Conservation (phyloP, 1,140 invertebrate genomes). For the Olivierus martensii region DNA sequence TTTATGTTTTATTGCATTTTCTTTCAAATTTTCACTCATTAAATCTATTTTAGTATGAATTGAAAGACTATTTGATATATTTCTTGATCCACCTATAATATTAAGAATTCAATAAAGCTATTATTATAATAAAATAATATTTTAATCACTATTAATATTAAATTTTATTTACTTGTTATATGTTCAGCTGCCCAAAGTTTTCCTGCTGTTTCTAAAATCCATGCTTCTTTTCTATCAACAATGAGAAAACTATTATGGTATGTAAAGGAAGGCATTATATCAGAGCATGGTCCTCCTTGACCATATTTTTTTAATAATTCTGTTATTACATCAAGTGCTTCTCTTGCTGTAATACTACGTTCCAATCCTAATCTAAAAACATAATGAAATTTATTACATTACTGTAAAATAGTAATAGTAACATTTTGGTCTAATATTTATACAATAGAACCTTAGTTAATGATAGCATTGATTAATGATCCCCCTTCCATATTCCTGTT, state of each 20-base stretch:
- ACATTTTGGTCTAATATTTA: no score
- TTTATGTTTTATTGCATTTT: constrained; percentile 42
- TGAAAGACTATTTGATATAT: constrained; percentile 53
- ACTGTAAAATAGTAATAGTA: no score
- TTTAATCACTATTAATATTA: no score
- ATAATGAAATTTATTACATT: no score
- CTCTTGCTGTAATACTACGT: constrained; percentile 41
- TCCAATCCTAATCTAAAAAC: constrained; percentile 48
- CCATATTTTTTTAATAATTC: constrained; percentile 47
- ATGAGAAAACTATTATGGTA: constrained; percentile 54
- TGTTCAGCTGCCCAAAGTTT: constrained; percentile 57
- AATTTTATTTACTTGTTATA: neutral
- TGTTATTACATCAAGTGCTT: constrained; percentile 48
- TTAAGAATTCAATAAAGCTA: no score
- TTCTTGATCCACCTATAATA: constrained; percentile 26
- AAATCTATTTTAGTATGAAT: constrained; percentile 55
- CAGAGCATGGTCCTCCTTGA: constrained; percentile 53
- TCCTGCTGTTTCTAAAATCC: constrained; percentile 56
- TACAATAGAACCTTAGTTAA: no score
- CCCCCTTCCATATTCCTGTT: no score
- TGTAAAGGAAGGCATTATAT: constrained; percentile 36
- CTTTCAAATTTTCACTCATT: constrained; percentile 44
- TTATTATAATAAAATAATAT: no score
- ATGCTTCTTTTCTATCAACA: constrained; percentile 46
- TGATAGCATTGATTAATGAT: no score